Evolutionary conservation across 2,113 vertebrate genomes (phyloP).

Genomic region (Crocuta crocuta): DNA sequence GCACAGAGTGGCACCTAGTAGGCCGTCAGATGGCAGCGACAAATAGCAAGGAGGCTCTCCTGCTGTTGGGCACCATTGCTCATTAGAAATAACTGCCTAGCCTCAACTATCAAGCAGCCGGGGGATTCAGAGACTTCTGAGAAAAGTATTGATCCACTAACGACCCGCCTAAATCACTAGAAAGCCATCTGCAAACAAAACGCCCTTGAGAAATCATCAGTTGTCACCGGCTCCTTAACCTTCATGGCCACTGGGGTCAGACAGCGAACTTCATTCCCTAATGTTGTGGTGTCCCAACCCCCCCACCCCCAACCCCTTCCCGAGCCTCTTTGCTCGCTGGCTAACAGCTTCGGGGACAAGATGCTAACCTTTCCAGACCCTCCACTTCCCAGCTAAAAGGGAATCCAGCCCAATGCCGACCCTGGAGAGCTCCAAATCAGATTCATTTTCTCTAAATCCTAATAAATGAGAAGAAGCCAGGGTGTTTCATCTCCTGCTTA

Average conservation of each 20-base stretch:
- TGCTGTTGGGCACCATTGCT: neutral
- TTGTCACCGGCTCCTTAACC: conserved; percentile 77
- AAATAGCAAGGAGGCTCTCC: neutral
- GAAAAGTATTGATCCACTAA: conserved; percentile 74
- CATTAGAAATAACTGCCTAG: conserved; percentile 30
- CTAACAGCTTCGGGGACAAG: neutral
- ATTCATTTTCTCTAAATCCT: conserved; percentile 66
- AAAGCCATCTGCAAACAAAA: conserved; percentile 81
- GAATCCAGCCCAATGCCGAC: neutral
- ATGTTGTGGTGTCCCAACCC: neutral
- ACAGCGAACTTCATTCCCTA: conserved; percentile 69
- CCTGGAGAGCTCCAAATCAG: neutral
- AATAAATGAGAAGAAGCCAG: conserved; percentile 60
- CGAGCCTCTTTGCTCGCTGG: neutral
- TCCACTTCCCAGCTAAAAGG: neutral
- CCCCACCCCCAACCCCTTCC: neutral
- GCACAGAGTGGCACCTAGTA: neutral
- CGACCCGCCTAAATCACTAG: conserved; percentile 74
- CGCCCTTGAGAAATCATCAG: conserved; percentile 78
- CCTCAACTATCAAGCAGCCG: conserved; percentile 34
- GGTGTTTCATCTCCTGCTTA: neutral
- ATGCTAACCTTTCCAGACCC: conserved; percentile 29
- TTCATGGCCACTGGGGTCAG: conserved; percentile 36
- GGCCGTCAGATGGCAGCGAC: neutral
- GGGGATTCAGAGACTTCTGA: conserved; percentile 60